These are phyloP conservation scores for Artemisiospiza belli DNA, from an alignment of 2,113 vertebrate genomes.

Conservation along the genomic window DNA sequence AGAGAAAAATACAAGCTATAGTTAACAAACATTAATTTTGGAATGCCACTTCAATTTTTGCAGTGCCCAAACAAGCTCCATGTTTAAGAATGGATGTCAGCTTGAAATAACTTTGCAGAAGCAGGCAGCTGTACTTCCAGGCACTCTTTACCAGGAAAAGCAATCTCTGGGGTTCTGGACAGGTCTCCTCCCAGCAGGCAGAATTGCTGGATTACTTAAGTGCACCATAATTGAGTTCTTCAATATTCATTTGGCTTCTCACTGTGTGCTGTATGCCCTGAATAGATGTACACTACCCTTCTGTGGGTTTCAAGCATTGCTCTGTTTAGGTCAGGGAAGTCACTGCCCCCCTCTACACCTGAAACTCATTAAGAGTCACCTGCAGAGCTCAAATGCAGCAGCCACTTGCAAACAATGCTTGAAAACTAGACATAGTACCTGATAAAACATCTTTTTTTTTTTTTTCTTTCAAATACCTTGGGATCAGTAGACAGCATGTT, in stretches of 20 bases:
- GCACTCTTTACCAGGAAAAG: neutral
- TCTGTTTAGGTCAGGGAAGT: neutral
- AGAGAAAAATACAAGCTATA: neutral
- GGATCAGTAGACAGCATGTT: slow-evolving; percentile 93
- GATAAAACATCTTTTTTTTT: neutral
- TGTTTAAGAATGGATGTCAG: neutral
- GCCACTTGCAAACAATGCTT: neutral
- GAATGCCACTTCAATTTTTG: neutral
- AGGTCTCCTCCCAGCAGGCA: neutral
- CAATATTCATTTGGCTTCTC: neutral
- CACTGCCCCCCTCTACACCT: neutral
- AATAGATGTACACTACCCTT: neutral
- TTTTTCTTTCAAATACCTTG: slow-evolving; percentile 75
- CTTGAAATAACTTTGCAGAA: neutral
- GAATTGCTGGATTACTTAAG: neutral
- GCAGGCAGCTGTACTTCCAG: neutral
- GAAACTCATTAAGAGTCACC: neutral
- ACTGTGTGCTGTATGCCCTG: neutral
- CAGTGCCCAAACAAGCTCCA: neutral
- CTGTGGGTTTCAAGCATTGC: neutral
- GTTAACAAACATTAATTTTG: neutral
- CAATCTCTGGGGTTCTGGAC: neutral
- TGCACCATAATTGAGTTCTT: neutral
- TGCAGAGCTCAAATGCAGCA: neutral
- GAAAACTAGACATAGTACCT: neutral